These are phyloP conservation scores for Anoplophora glabripennis DNA, from an alignment of 1,140 invertebrate species.

Conservation along the genomic window DNA sequence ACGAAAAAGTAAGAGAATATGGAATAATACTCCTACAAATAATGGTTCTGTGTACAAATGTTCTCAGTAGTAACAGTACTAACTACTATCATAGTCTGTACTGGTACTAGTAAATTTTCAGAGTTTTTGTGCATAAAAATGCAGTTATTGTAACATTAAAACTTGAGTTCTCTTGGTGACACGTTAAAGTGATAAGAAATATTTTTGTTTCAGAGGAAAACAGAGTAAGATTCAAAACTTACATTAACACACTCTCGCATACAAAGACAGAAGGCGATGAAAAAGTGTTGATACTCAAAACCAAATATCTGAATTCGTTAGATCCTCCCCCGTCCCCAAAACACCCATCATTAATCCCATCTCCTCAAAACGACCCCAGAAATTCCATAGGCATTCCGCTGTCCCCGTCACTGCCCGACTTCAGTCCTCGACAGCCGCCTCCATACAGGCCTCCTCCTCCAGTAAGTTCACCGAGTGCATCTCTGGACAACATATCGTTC, in stretches of 20 bases:
- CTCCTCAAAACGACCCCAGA: slow-evolving; percentile 47
- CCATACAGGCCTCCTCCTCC: slow-evolving; percentile 66
- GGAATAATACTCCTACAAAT: too few relatives aligned
- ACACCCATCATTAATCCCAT: slow-evolving; percentile 11
- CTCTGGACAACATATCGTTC: slow-evolving; percentile 40
- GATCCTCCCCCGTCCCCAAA: slow-evolving; percentile 12
- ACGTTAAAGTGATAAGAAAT: background rate
- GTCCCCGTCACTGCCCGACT: slow-evolving; percentile 37
- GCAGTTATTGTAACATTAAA: too few relatives aligned
- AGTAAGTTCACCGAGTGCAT: slow-evolving; percentile 33
- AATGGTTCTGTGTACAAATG: too few relatives aligned
- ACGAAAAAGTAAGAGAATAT: too few relatives aligned
- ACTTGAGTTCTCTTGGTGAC: too few relatives aligned
- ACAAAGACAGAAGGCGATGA: slow-evolving; percentile 79
- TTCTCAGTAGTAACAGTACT: too few relatives aligned
- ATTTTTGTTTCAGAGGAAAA: slow-evolving; percentile 70
- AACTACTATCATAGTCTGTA: too few relatives aligned
- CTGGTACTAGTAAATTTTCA: too few relatives aligned
- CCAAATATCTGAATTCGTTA: slow-evolving; percentile 58
- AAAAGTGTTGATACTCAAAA: slow-evolving; percentile 80
- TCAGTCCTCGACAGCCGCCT: slow-evolving; percentile 56
- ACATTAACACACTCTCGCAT: slow-evolving; percentile 82
- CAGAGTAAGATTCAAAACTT: slow-evolving; percentile 83
- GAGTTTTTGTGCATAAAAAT: too few relatives aligned
- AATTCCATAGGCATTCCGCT: slow-evolving; percentile 47